Percentiles rank a stretch among this genome's conserved stretches.
phyloP scores from a whole-genome alignment of 1,140 invertebrate genomes.

The Microplitis mediator region DNA sequence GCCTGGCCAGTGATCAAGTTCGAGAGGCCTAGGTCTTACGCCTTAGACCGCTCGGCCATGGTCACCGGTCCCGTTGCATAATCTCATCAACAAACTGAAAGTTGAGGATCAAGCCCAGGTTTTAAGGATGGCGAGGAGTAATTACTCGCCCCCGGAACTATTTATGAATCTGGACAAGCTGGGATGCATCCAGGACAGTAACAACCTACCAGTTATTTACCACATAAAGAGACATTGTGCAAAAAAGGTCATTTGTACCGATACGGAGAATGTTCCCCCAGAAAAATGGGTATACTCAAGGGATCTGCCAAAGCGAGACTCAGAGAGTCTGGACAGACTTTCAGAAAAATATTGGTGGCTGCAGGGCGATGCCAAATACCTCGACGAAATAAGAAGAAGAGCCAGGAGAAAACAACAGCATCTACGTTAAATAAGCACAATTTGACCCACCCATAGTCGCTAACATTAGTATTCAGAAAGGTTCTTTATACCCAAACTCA shows the following conservation, averaged over 20 bases:
- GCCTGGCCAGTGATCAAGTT: too few relatives aligned
- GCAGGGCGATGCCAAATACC: neutral
- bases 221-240: conserved; percentile 9
- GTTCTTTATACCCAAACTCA: too few relatives aligned
- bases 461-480: too few relatives aligned
- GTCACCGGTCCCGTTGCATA: too few relatives aligned
- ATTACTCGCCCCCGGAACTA: conserved; percentile 1
- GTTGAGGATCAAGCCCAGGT: too few relatives aligned
- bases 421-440: too few relatives aligned
- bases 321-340: conserved; percentile 1
- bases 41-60: too few relatives aligned
- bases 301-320: neutral
- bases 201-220: conserved; percentile 10
- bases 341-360: neutral
- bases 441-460: too few relatives aligned
- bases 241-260: neutral
- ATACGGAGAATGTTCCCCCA: neutral
- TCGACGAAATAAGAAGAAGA: conserved; percentile 14
- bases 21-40: too few relatives aligned
- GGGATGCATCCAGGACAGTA: conserved; percentile 4
- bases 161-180: conserved; percentile 6
- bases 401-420: too few relatives aligned
- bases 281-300: conserved; percentile 8
- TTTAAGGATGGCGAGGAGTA: conserved; percentile 1
- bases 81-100: too few relatives aligned